Evolutionary conservation across 2,797 vertebrate genomes (phyloP), one percentile per base, ranked within the genome.

Genomic region (Phylloscopus collybita): DNA sequence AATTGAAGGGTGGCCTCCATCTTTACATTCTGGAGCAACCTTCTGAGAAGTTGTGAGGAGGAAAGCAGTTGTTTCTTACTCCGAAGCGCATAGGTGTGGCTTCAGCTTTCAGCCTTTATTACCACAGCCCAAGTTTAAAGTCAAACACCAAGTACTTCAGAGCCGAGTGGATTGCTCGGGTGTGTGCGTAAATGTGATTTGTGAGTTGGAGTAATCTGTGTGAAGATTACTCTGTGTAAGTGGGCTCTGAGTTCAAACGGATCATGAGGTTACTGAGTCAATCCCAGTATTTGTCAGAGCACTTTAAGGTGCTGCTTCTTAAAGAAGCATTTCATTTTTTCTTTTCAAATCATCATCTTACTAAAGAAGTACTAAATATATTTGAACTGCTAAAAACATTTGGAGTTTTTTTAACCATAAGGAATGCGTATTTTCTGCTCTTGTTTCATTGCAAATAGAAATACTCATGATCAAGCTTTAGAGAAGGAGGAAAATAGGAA

Each of bases 111-210:
- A 92, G 64, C 9, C 11, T 53, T 53, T 65, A 61, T 71, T 69
- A 20, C 10, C 38, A 29, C 1, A 5, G 57, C 16, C 22, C 30
- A 50, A 78, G 32, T 74, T 61, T 47, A 27, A 75, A 78, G 27
- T 49, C 30, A 54, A 71, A 45, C 0, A 1, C 1, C 34, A 8
- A 34, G 2, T 49, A 18, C 29, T 71, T 76, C 47, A 60, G 57
- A 62, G 21, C 21, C 21, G 32, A 80, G 45, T 0, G 0, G 36
- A 67, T 80, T 57, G 34, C 14, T 22, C 0, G 1, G 53, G 34
- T 42, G 32, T 27, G 61, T 42, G 53, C 0, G 3, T 67, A 78
- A 83, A 53, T 13, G 38, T 40, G 56, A 80, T 78, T 76, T 71
- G 49, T 67, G 49, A 64, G 45, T 13, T 86, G 45, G 67, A 76